Conservation (phyloP, 2,113 vertebrate genomes). For the Nibea coibor region DNA sequence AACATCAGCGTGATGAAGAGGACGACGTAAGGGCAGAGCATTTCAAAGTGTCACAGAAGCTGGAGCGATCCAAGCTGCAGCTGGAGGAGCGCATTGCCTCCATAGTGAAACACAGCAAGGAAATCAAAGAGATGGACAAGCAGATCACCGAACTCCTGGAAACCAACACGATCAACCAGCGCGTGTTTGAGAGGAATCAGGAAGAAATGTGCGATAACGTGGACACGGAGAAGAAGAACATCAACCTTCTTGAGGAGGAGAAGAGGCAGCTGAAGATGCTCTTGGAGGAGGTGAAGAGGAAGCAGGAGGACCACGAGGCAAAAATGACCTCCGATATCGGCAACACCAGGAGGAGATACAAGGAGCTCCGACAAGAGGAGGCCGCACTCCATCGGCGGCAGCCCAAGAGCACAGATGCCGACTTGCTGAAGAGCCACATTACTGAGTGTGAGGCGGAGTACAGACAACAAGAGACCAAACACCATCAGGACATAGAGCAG, state of each 20-base stretch:
- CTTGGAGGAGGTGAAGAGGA: slow-evolving; percentile 47
- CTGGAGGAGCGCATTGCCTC: slow-evolving; percentile 63
- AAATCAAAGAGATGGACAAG: slow-evolving; percentile 70
- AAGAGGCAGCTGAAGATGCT: slow-evolving; percentile 21
- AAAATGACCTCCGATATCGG: slow-evolving; percentile 47
- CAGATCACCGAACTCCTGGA: slow-evolving; percentile 67
- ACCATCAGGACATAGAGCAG: slow-evolving; percentile 29
- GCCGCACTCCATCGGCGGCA: slow-evolving; percentile 37
- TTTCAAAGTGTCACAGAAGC: slow-evolving; percentile 21
- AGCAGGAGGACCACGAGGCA: slow-evolving; percentile 55
- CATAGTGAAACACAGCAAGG: slow-evolving; percentile 55
- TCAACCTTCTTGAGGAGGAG: slow-evolving; percentile 54
- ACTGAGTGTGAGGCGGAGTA: slow-evolving; percentile 23
- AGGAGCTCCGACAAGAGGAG: slow-evolving; percentile 67
- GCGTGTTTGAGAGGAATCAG: slow-evolving; percentile 47
- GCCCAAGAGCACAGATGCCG: slow-evolving; percentile 22
- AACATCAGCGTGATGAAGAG: slow-evolving; percentile 59
- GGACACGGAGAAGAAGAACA: slow-evolving; percentile 43
- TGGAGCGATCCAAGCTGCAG: slow-evolving; percentile 62
- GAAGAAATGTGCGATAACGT: slow-evolving; percentile 54
- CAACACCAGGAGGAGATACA: slow-evolving; percentile 32
- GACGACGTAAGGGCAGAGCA: slow-evolving; percentile 42
- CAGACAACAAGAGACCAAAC: slow-evolving; percentile 22
- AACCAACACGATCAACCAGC: slow-evolving; percentile 30
- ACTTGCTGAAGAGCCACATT: slow-evolving; percentile 42